phyloP scores from a whole-genome alignment of 2,888 invertebrate species.

The Aphodius granarius region DNA sequence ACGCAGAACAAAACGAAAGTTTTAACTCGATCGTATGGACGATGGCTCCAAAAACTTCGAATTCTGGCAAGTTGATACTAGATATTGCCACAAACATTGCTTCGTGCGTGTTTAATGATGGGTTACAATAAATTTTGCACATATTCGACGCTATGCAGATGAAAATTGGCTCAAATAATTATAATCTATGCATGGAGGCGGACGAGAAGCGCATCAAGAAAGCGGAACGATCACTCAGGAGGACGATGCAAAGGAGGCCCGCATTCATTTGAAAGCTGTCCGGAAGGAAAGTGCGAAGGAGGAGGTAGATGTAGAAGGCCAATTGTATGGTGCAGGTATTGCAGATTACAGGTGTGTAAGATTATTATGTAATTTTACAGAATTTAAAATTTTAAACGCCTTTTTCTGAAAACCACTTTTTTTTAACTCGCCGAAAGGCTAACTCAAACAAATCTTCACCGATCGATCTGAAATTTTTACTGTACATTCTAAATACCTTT shows the following conservation, averaged over 20 bases:
- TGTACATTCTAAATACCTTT: too few relatives aligned
- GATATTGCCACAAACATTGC: conserved; percentile 3
- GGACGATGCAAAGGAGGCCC: conserved; percentile 2
- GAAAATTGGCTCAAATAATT: not conserved
- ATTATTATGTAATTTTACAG: not conserved
- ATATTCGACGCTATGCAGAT: not conserved
- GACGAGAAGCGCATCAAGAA: not conserved
- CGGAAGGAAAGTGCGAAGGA: not conserved
- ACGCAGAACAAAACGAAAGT: conserved; percentile 6
- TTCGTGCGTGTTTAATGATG: not conserved
- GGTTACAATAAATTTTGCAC: not conserved
- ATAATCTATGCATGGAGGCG: conserved; percentile 9
- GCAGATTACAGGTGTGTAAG: conserved; percentile 17
- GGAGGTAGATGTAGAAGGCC: conserved; percentile 12
- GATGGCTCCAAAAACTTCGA: conserved; percentile 11
- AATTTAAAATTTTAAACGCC: not conserved
- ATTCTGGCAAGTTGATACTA: not conserved
- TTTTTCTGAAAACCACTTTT: not conserved
- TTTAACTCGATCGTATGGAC: conserved; percentile 10
- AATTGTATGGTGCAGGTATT: conserved; percentile 23
- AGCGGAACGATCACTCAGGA: conserved; percentile 14
- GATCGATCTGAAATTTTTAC: too few relatives aligned
- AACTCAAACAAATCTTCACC: too few relatives aligned
- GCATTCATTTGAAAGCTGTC: conserved; percentile 2
- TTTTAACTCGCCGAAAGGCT: too few relatives aligned